Evolutionary conservation across 2,888 invertebrate genomes (phyloP), one percentile per base, ranked within the genome.

Genomic region (Caenorhabditis japonica): DNA sequence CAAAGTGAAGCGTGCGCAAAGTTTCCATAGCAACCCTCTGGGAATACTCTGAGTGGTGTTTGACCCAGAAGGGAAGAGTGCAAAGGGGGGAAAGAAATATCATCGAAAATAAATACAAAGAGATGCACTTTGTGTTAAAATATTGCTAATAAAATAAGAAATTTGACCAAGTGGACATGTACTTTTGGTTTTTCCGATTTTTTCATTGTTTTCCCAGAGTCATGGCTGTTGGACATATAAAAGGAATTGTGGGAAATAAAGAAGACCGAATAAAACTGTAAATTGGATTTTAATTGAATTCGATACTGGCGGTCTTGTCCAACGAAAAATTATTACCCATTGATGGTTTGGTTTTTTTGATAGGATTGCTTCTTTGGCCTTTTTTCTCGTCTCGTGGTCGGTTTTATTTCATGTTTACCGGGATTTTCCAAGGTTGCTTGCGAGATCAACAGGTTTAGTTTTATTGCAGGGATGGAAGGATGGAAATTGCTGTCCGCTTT

Each of bases 401-500:
- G n/a, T n/a, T n/a, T n/a, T n/a, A n/a, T n/a, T n/a, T n/a, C n/a
- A n/a, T 43, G 33, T 43, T 44, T 49, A 30, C 34, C 30, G n/a
- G 30, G 30, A 30, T 30, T 39, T 17, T 43, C 44, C 64, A 66
- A 66, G 66, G 66, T 66, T 66, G 56, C 49, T 38, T 30, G 17
- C 17, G 43, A 62, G 51, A 64, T 64, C 64, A 64, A 49, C 64
- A 49, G 55, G 64, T 55, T 64, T 55, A 47, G 33, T 64, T n/a
- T 55, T 56, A 43, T 56, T 25, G 49, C 39, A 30, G 30, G 30
- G 30, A 5, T 30, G 30, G 10, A 5, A 30, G 30, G 30, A 10
- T 5, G 30, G 30, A 10, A 30, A n/a, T n/a, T n/a, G n/a, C n/a
- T n/a, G n/a, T n/a, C n/a, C n/a, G n/a, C n/a, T n/a, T n/a, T n/a